Conservation (phyloP, 2,888 invertebrate genomes). For the Eledone cirrhosa region DNA sequence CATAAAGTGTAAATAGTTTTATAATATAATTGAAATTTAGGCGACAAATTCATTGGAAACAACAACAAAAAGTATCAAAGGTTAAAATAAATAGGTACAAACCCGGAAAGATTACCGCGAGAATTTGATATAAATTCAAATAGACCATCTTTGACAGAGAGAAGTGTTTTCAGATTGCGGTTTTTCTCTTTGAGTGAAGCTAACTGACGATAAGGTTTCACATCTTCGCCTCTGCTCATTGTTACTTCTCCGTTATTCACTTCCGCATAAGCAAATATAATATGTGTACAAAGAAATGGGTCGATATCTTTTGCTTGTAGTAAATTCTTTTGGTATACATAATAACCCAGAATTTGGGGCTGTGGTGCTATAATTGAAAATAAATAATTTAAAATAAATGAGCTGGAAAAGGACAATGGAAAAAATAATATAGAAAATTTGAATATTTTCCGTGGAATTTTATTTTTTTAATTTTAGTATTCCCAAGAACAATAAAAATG, state of each 20-base stretch:
- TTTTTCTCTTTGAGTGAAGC: not conserved
- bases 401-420: too few species aligned
- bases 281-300: conserved; percentile 10
- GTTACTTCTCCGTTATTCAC: not conserved
- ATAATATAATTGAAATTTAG: too few species aligned
- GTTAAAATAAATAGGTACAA: too few species aligned
- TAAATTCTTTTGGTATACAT: not conserved
- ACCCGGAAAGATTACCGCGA: too few species aligned
- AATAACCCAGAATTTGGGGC: not conserved
- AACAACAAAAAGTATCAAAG: too few species aligned
- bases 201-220: not conserved
- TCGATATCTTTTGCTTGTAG: conserved; percentile 1
- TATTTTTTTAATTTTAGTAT: too few species aligned
- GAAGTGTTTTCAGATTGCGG: conserved; percentile 15
- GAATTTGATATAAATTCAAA: not conserved
- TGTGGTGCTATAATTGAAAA: not conserved
- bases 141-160: conserved; percentile 13
- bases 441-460: too few species aligned
- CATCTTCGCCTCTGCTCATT: conserved; percentile 1
- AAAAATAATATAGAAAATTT: too few species aligned
- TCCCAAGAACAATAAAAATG: too few species aligned
- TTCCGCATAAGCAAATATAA: not conserved
- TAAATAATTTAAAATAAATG: not conserved
- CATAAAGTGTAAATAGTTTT: too few species aligned
- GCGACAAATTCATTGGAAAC: too few species aligned